Base-by-base conservation (phyloP, 2,888 invertebrate genomes). In the Lottia gigantea region DNA sequence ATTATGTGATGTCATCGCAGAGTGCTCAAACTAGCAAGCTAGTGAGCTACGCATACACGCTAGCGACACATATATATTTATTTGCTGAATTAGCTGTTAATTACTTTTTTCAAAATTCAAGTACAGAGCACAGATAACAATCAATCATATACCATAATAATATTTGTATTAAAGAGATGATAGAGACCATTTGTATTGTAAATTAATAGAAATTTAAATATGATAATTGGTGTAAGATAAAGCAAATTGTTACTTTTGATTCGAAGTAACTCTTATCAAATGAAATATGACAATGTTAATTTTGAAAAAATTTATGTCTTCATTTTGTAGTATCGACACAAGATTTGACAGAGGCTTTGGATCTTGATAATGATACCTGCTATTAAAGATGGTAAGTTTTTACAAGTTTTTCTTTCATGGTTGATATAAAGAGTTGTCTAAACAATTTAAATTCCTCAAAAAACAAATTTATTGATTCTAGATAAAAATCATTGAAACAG, bases 101-200 rank as follows among this genome's bases (percentile, higher is more conserved):
- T 49, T n/a, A 49, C 15, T 4, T 49, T 49, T 49, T 49, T 49
- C 49, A 49, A 49, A 49, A 49, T 49, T 49, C 49, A 49, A 49
- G 15, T 49, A 49, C 49, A 49, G 49, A 15, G 49, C 15, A 6
- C 49, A 49, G 49, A 49, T 49, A 49, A 49, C 49, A 11, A 49
- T 49, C 11, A 49, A 49, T 14, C n/a, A n/a, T n/a, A 49, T 49
- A 49, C 49, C 49, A 49, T 49, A 14, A 15, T 49, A 14, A 49
- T n/a, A 49, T 49, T 49, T 49, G 49, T n/a, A n/a, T 49, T 49
- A 49, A 49, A 14, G 49, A 49, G 49, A 49, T n/a, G n/a, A 49
- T 49, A 49, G 49, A 49, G 49, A 49, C 49, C n/a, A 49, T 49
- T 49, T 49, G 49, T 49, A 49, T 49, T 49, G 49, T 49, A 49